Base-by-base conservation (phyloP, 2,797 vertebrate species). In the Otolemur crassicaudatus region DNA sequence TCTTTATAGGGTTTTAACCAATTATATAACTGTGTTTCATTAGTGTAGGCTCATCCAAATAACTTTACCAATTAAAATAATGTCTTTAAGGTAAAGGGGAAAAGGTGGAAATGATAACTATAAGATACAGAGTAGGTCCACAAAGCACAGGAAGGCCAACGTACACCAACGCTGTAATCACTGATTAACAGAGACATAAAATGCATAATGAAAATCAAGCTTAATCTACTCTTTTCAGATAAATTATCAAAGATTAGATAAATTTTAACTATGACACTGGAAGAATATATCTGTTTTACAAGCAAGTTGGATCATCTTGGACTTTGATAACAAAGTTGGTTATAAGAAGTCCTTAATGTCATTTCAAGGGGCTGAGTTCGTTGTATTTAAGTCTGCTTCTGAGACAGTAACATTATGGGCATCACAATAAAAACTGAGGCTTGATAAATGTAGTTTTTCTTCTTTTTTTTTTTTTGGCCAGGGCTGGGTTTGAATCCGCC, bases 141-240 rank as follows among this genome's bases (percentile, higher is more conserved):
- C 46, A 69, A 11, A n/a, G 2, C 49, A 61, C 2, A 40, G 16
- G 3, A 90, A 92, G 8, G 72, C 2, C 6, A 60, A 65, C 22
- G 37, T 85, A 61, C 46, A 70, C 22, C 3, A 23, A 61, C 29
- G 63, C 2, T 49, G 67, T 49, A 82, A 75, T 56, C 70, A 88
- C 9, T 61, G 58, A 60, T 16, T 83, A 81, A 77, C 31, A 19
- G 20, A 56, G 9, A 80, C 61, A 17, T 69, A 40, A 85, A 75
- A 70, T 2, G 86, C 13, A 31, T 17, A 79, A 96, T 98, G 80
- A 97, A 96, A 97, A 13, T 31, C 3, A 43, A 90, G 76, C 93
- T 88, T 80, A 72, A 61, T 46, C 22, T 86, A 2, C 91, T 17
- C 3, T 72, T 63, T 84, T 77, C 22, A 87, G 3, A 61, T 29